These are phyloP conservation scores for Lutraria lutraria DNA, from an alignment of 2,888 invertebrate genomes.

Conservation along the genomic window DNA sequence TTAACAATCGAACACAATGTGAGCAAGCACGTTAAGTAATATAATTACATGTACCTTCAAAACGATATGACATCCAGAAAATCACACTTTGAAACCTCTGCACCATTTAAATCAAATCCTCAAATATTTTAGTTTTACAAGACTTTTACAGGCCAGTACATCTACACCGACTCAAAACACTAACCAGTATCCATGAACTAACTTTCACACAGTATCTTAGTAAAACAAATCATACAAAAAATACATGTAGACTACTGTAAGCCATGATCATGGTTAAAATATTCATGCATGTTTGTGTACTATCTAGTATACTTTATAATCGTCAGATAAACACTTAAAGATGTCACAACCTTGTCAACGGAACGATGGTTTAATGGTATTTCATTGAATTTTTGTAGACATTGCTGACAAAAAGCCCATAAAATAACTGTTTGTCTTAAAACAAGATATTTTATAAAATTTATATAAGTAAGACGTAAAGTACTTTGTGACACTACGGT, in stretches of 20 bases:
- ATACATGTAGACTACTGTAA: not conserved
- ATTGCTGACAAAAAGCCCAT: not conserved
- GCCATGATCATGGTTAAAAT: not conserved
- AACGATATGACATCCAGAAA: not conserved
- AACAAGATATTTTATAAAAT: not conserved
- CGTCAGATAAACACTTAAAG: conserved; percentile 15
- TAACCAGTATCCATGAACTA: not conserved
- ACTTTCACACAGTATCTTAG: not conserved
- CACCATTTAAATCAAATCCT: not conserved
- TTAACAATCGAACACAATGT: no score
- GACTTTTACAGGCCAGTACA: not conserved
- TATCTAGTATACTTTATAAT: conserved; percentile 16
- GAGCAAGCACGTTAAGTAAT: no score
- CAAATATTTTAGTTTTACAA: not conserved
- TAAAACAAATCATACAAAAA: not conserved
- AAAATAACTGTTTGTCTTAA: not conserved
- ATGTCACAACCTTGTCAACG: conserved; percentile 29
- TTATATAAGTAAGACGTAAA: not conserved
- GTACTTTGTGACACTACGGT: not conserved
- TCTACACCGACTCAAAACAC: not conserved
- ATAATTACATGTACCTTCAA: no score
- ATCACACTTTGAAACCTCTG: not conserved
- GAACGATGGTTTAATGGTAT: conserved; percentile 23
- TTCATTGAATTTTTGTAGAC: conserved; percentile 26
- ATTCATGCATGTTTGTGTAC: conserved; percentile 23